Evolutionary conservation across 2,888 invertebrate genomes (phyloP).

Genomic region (Carcina quercana): DNA sequence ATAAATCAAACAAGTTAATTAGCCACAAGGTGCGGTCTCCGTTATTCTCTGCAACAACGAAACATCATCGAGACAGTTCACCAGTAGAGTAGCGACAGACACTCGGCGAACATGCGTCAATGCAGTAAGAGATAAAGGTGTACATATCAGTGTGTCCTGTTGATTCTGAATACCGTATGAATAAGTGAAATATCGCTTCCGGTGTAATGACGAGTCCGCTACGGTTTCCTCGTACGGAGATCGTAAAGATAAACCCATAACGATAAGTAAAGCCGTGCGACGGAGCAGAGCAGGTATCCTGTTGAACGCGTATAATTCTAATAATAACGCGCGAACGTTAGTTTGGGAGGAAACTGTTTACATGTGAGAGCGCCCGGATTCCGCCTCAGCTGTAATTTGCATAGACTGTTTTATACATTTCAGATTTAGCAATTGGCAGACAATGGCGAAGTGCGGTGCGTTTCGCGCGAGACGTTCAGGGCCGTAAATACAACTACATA

Average conservation of each 20-base stretch:
- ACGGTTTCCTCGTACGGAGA: neutral
- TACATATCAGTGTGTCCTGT: slow-evolving; percentile 18
- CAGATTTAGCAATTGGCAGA: slow-evolving; percentile 25
- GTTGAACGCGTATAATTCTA: slow-evolving; percentile 4
- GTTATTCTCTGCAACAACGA: neutral
- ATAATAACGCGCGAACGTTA: slow-evolving; percentile 5
- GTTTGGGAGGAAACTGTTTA: slow-evolving; percentile 4
- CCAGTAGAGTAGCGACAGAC: neutral
- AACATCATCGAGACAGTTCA: neutral
- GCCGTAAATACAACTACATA: neutral
- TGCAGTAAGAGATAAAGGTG: slow-evolving; percentile 23
- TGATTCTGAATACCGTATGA: slow-evolving; percentile 22
- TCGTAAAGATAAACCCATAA: neutral
- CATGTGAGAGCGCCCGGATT: slow-evolving; percentile 6
- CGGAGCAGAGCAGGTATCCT: neutral
- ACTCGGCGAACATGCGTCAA: slow-evolving; percentile 16
- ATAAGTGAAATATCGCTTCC: slow-evolving; percentile 20
- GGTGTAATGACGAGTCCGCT: slow-evolving; percentile 12
- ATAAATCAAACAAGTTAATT: slow-evolving; percentile 1
- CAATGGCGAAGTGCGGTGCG: slow-evolving; percentile 18
- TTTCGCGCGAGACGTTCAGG: slow-evolving; percentile 2
- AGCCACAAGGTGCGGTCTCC: neutral
- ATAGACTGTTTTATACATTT: slow-evolving; percentile 24
- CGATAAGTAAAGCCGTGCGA: neutral
- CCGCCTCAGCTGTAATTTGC: slow-evolving; percentile 18